These are phyloP conservation scores for Macquaria ambigua DNA, from an alignment of 2,113 vertebrate species.

Conservation along the genomic window DNA sequence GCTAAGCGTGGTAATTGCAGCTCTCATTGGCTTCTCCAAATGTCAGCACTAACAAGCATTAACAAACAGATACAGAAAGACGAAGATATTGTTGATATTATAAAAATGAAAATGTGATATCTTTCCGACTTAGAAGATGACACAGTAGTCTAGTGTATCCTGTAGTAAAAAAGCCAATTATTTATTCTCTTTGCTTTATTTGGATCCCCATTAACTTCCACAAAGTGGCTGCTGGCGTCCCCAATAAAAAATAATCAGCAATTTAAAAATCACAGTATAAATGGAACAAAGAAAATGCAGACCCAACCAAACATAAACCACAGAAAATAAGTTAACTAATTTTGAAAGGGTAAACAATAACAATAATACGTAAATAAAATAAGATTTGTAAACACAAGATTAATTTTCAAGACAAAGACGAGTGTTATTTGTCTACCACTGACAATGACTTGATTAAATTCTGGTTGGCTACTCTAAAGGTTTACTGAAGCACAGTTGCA, in stretches of 20 bases:
- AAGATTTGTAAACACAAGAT: not conserved
- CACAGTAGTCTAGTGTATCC: not conserved
- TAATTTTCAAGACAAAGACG: not conserved
- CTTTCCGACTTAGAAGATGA: not conserved
- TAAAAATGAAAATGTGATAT: not conserved
- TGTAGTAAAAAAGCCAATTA: constrained; percentile 19
- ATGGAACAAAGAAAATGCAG: constrained; percentile 5
- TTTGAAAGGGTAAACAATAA: not conserved
- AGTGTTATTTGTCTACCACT: not conserved
- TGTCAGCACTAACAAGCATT: constrained; percentile 60
- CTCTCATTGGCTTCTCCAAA: constrained; percentile 75
- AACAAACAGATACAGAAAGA: not conserved
- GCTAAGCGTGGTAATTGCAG: constrained; percentile 74
- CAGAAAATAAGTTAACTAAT: not conserved
- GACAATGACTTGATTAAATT: not conserved
- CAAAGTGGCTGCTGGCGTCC: constrained; percentile 1
- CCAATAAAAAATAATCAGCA: constrained; percentile 24
- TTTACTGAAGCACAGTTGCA: no score
- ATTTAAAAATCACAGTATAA: constrained; percentile 21
- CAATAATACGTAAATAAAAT: not conserved
- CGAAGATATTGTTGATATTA: not conserved
- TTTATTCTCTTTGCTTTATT: constrained; percentile 22
- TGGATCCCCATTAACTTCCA: not conserved
- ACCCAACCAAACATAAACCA: not conserved
- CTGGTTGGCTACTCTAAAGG: not conserved